Conservation (phyloP, 1,140 invertebrate genomes). For the Drosophila subpulchrella region DNA sequence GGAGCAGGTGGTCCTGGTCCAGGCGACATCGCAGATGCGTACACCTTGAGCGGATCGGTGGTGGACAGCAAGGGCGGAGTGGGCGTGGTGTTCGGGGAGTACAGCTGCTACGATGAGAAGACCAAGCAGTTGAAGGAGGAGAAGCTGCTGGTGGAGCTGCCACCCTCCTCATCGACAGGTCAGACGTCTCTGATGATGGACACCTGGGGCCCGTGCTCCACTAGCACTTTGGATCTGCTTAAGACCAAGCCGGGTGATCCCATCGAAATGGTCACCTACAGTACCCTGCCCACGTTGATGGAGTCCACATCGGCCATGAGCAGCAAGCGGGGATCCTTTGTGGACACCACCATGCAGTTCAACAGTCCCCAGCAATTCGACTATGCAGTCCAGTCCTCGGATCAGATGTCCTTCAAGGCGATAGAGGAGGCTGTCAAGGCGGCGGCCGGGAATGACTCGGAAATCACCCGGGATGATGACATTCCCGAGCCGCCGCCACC, state of each 20-base stretch:
- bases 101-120: constrained; percentile 88
- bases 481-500: constrained; percentile 90
- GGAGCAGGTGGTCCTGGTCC: constrained; percentile 39
- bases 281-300: constrained; percentile 49
- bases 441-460: constrained; percentile 60
- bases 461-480: constrained; percentile 85
- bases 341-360: constrained; percentile 51
- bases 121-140: constrained; percentile 87
- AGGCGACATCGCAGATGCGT: constrained; percentile 45
- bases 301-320: constrained; percentile 48
- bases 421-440: constrained; percentile 86
- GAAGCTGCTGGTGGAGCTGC: constrained; percentile 87
- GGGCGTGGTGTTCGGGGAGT: constrained; percentile 86
- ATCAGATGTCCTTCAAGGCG: constrained; percentile 84
- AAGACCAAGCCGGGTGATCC: constrained; percentile 65
- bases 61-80: constrained; percentile 67
- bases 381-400: constrained; percentile 85
- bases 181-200: constrained; percentile 81
- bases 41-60: constrained; percentile 62
- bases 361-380: constrained; percentile 69
- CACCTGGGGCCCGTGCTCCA: constrained; percentile 70
- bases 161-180: constrained; percentile 81
- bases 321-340: constrained; percentile 75
- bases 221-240: constrained; percentile 74
- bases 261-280: constrained; percentile 76